Base-by-base conservation (phyloP, 2,113 vertebrate species). In the Eolophus roseicapilla region DNA sequence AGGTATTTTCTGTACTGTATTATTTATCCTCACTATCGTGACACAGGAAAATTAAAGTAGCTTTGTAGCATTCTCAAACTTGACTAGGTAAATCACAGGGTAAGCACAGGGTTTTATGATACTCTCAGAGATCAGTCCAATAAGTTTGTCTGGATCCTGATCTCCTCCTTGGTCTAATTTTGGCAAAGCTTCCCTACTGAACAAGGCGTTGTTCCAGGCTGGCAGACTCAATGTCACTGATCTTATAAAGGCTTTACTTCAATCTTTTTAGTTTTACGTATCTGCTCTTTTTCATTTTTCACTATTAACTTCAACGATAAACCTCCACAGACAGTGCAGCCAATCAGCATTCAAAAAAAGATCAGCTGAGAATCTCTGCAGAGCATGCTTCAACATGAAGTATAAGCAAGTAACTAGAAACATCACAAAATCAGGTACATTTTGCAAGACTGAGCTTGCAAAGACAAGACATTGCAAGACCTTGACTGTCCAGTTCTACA, bases 41-140 rank as follows among this genome's bases (percentile, higher is more conserved):
- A 59, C 63, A 86, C 23, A 52, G 33, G 52, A 78, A 91, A 93
- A 95, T 92, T 71, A 78, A 83, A 92, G 82, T 33, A 81, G 82
- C 65, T 84, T 86, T 69, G 43, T 64, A 71, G 47, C 16, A 64
- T 59, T 81, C 80, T 88, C 49, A 86, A 53, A 74, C 50, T 59
- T 71, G 83, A 89, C 86, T 89, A 79, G 65, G 64, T 87, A 92
- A 93, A 95, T 81, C 77, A 86, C n/a, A 64, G 77, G 64, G n/a
- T 81, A 83, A 83, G 55, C 50, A 79, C 13, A 59, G 21, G 24
- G 31, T 12, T 92, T 86, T 71, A 39, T 9, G 33, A 50, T 39
- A 64, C 18, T 88, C 50, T 57, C 50, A 67, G 64, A 92, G 50
- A 88, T 55, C 50, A 81, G 50, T 20, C 50, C 37, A 2, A 0